Evolutionary conservation across 2,797 vertebrate species (phyloP), one percentile per base, ranked within the genome.

Genomic region (Leptodactylus fallax): DNA sequence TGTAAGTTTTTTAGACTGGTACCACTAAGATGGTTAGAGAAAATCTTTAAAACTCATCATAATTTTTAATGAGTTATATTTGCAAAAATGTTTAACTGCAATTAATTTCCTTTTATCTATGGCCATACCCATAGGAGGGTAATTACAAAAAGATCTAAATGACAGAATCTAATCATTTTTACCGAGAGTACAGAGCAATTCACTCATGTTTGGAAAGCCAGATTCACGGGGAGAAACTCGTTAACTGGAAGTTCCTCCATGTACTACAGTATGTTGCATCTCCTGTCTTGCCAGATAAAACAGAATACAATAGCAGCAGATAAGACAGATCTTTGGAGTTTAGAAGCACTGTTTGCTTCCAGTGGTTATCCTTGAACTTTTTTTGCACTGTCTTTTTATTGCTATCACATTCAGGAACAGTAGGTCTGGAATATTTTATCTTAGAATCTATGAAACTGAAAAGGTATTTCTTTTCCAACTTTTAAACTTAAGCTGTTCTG

Each of bases 311-410:
- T 79, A 79, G 60, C 79, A 78, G 60, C 27, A 81, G 79, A 89
- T 85, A 63, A 86, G 84, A 86, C 27, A 86, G 36, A 69, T 82
- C 88, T 89, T 89, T 83, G 79, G 84, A 83, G 71, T 89, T 86
- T 69, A 71, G 79, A 85, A 86, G 55, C 21, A 74, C 36, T 86
- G 27, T 83, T 89, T 86, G 79, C 79, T 86, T 82, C 84, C 79
- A 86, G 51, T 82, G 23, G 84, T 89, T 83, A 85, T 82, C 84
- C 84, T 89, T 86, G 88, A 89, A 86, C 88, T 89, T 86, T 83
- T 88, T 86, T 69, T 79, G 60, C 84, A 49, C 61, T 60, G 27
- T 47, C 12, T 63, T 89, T 87, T 77, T 89, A 76, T 61, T 49
- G 16, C 49, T 85, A 8, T 86, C 45, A 51, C 23, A 71, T 89